Evolutionary conservation across 2,113 vertebrate genomes (phyloP).

Genomic region (Gambusia holbrooki): DNA sequence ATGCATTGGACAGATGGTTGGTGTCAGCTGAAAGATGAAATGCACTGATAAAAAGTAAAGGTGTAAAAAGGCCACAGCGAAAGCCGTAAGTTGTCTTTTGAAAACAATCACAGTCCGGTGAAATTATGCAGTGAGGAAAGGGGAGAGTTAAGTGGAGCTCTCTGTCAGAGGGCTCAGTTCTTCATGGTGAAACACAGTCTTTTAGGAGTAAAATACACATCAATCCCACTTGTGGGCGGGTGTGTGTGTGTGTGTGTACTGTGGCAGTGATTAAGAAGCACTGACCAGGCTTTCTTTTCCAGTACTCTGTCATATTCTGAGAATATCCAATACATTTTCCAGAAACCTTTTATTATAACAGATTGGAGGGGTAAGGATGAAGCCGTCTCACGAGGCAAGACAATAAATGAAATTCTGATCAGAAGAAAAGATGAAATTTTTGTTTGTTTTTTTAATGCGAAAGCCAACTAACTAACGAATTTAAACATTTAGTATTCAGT

Average conservation of each 20-base stretch:
- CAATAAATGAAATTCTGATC: neutral
- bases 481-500: no score
- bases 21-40: constrained; percentile 36
- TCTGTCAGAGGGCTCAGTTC: constrained; percentile 34
- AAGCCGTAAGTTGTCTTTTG: constrained; percentile 13
- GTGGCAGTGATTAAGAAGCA: constrained; percentile 25
- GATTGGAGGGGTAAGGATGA: no score
- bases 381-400: neutral
- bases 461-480: neutral
- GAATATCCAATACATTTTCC: no score
- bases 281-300: constrained; percentile 12
- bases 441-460: neutral
- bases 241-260: neutral
- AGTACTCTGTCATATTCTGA: no score
- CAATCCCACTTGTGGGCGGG: constrained; percentile 34
- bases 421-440: neutral
- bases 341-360: no score
- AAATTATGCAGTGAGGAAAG: neutral
- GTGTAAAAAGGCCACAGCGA: neutral
- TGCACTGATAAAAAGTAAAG: constrained; percentile 20
- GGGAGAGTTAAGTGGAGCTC: constrained; percentile 26
- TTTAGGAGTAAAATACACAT: constrained; percentile 59
- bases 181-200: constrained; percentile 49
- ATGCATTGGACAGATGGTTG: constrained; percentile 11
- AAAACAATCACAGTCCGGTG: constrained; percentile 32